Evolutionary conservation across 2,113 vertebrate genomes (phyloP).

Genomic region (Oryzias celebensis): DNA sequence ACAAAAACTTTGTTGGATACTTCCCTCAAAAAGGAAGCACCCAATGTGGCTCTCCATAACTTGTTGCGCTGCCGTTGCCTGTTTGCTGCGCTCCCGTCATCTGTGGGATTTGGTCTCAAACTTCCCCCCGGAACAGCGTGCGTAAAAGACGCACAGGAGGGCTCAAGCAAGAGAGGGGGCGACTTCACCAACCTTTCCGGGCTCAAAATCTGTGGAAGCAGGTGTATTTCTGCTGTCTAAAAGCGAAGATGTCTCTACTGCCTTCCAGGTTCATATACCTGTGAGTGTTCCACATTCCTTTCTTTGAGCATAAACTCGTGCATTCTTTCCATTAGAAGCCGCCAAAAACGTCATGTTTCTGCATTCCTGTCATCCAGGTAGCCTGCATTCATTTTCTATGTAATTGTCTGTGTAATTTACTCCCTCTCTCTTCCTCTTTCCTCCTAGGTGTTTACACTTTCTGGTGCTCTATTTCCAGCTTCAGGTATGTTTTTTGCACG

Average conservation of each 20-base stretch:
- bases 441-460: conserved; percentile 82
- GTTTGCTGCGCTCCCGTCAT: conserved; percentile 61
- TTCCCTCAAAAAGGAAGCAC: conserved; percentile 70
- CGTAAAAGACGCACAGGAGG: conserved; percentile 71
- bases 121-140: conserved; percentile 67
- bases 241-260: conserved; percentile 78
- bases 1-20: conserved; percentile 51
- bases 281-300: conserved; percentile 72
- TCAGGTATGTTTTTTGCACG: conserved; percentile 73
- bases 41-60: conserved; percentile 77
- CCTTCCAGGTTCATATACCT: conserved; percentile 83
- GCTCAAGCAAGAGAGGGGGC: conserved; percentile 36
- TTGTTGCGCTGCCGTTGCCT: conserved; percentile 21
- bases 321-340: conserved; percentile 85
- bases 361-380: conserved; percentile 61
- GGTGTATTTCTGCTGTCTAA: conserved; percentile 81
- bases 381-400: conserved; percentile 63
- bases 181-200: conserved; percentile 63
- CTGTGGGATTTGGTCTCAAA: conserved; percentile 68
- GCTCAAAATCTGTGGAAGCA: conserved; percentile 77
- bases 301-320: conserved; percentile 29
- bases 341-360: conserved; percentile 70
- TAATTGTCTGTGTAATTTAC: conserved; percentile 75
- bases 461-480: conserved; percentile 83
- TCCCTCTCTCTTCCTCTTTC: conserved; percentile 53